phyloP scores from a whole-genome alignment of 2,888 invertebrate species.

The Hymenopus coronatus region DNA sequence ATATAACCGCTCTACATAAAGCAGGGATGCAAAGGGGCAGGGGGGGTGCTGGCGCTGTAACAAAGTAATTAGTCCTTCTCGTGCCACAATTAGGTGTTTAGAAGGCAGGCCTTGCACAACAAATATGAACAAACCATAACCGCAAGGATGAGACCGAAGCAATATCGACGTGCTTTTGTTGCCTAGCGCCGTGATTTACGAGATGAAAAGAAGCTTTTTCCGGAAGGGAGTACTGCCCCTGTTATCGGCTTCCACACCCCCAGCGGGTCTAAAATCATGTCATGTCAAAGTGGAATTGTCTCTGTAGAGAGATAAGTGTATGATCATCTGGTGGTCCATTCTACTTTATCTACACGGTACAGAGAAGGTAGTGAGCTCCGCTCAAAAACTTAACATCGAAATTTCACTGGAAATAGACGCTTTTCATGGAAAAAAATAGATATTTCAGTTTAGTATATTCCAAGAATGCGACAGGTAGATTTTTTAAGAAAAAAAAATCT shows the following conservation, averaged over 20 bases:
- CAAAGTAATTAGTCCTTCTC: slow-evolving; percentile 31
- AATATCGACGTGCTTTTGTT: neutral
- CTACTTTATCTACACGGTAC: no score
- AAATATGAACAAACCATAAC: slow-evolving; percentile 10
- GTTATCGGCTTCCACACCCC: slow-evolving; percentile 10
- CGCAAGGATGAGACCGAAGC: neutral
- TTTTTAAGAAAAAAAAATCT: no score
- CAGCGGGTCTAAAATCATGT: neutral
- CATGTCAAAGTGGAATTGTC: neutral
- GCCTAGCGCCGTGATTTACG: neutral
- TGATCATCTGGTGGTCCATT: no score
- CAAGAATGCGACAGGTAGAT: no score
- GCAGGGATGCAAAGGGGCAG: neutral
- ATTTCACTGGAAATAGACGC: no score
- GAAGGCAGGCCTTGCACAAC: slow-evolving; percentile 1
- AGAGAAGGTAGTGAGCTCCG: no score
- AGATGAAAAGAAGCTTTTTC: neutral
- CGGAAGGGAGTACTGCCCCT: neutral
- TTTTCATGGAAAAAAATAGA: no score
- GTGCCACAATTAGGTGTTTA: slow-evolving; percentile 31
- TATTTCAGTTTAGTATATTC: no score
- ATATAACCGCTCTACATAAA: slow-evolving; percentile 21
- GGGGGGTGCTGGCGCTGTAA: slow-evolving; percentile 23
- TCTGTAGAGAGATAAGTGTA: no score
- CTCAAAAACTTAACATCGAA: no score